Evolutionary conservation across 2,113 vertebrate species (phyloP).

Genomic region (Nipponia nippon): DNA sequence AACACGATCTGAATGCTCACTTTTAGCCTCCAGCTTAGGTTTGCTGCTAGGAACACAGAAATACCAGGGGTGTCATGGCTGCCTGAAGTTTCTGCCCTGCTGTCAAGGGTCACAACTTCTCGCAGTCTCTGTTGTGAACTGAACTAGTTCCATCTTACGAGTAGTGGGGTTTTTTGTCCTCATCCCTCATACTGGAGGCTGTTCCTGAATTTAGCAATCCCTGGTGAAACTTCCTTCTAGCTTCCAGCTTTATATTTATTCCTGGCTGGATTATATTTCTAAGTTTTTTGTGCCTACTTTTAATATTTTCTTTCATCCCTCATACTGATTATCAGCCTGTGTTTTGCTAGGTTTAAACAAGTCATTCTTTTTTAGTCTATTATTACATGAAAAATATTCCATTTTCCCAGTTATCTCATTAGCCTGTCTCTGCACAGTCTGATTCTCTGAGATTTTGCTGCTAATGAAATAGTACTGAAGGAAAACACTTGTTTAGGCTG

Average conservation of each 20-base stretch:
- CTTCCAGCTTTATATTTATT: background rate
- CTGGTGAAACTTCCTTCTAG: background rate
- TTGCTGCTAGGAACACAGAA: background rate
- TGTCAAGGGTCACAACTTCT: background rate
- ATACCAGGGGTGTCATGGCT: background rate
- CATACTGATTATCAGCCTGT: background rate
- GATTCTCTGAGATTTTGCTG: background rate
- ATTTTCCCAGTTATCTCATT: background rate
- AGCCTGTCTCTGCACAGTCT: background rate
- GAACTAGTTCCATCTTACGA: background rate
- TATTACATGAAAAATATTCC: background rate
- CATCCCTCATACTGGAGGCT: background rate
- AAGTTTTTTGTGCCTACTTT: background rate
- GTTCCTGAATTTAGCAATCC: background rate
- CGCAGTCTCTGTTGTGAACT: background rate
- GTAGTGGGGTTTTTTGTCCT: background rate
- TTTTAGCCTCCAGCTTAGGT: background rate
- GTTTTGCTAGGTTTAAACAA: background rate
- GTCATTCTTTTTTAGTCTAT: background rate
- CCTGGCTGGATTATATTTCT: background rate
- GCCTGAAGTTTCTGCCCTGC: background rate
- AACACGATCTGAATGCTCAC: background rate
- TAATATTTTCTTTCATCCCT: background rate
- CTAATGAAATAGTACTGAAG: background rate
- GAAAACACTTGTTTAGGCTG: background rate